Percentiles rank a stretch among this genome's conserved stretches.
Evolutionary conservation across 2,888 invertebrate genomes (phyloP).

Genomic region (Dione juno): DNA sequence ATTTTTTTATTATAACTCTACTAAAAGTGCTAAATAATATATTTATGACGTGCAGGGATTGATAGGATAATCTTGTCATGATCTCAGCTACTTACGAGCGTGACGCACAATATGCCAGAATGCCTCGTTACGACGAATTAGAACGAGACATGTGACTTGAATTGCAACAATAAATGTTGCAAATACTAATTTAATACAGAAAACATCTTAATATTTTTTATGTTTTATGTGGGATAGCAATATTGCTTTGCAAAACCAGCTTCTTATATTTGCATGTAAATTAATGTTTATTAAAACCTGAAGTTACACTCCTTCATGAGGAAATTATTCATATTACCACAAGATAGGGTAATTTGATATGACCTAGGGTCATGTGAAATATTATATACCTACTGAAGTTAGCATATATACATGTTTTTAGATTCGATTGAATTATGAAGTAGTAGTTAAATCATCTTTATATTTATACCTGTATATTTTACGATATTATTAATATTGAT

Average conservation of each 20-base stretch:
- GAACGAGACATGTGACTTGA: constrained; percentile 24
- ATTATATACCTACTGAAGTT: neutral
- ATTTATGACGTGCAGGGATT: constrained; percentile 3
- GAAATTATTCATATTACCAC: neutral
- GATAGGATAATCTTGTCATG: constrained; percentile 29
- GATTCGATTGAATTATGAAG: neutral
- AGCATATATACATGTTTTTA: neutral
- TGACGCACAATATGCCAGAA: constrained; percentile 28
- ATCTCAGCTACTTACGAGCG: constrained; percentile 30
- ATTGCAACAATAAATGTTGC: constrained; percentile 7
- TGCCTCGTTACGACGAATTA: constrained; percentile 26
- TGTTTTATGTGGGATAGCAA: neutral
- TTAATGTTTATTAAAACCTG: neutral
- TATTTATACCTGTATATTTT: too few species aligned
- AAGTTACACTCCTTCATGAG: neutral
- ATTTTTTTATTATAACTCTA: neutral
- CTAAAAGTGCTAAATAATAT: neutral
- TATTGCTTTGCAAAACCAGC: neutral
- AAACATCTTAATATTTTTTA: neutral
- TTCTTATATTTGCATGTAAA: neutral
- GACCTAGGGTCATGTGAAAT: neutral
- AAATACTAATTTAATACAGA: constrained; percentile 6
- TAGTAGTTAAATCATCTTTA: neutral
- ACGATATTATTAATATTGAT: too few species aligned
- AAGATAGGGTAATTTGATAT: neutral